Base-by-base conservation (phyloP, 2,113 vertebrate genomes). In the Nipponia nippon region DNA sequence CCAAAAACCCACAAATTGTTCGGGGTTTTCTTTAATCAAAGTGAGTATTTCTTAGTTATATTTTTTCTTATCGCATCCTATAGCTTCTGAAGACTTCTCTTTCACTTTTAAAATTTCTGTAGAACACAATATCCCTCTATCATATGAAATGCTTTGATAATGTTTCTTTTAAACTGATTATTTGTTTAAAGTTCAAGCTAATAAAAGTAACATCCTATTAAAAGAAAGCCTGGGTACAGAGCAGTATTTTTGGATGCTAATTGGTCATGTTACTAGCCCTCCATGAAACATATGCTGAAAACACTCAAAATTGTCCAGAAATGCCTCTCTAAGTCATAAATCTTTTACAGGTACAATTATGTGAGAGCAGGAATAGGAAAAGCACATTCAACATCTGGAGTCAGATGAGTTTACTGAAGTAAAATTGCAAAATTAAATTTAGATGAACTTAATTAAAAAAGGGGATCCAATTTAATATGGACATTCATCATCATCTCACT, bases 401-500 rank as follows among this genome's bases (percentile, higher is more conserved):
- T 97, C 95, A 96, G 95, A 98, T 73, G 96, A 93, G 97, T 98
- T 99, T 98, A 98, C 98, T 95, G 97, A 98, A 98, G 98, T 97
- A 98, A 98, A 99, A 98, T 98, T 97, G 98, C 98, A 98, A 98
- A 99, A 99, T 98, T 97, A 98, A 98, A 98, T 98, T 98, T 98
- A 98, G 98, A 99, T 98, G 98, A 98, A 97, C 96, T 98, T 98
- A 98, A 99, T 99, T 98, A 98, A 98, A 98, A 98, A 97, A 94
- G 73, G 77, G 85, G 91, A 97, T 97, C 95, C 90, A 96, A 97
- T 98, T 98, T 98, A 97, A 98, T 97, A 93, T 66, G 98, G 97
- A 96, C 95, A 97, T 98, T 98, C 97, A 98, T 98, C 98, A 98
- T 88, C 75, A 94, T 93, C 98, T 98, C 97, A 97, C 96, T 98